Evolutionary conservation across 2,888 invertebrate species (phyloP).

Genomic region (Stenotaenia linearis): DNA sequence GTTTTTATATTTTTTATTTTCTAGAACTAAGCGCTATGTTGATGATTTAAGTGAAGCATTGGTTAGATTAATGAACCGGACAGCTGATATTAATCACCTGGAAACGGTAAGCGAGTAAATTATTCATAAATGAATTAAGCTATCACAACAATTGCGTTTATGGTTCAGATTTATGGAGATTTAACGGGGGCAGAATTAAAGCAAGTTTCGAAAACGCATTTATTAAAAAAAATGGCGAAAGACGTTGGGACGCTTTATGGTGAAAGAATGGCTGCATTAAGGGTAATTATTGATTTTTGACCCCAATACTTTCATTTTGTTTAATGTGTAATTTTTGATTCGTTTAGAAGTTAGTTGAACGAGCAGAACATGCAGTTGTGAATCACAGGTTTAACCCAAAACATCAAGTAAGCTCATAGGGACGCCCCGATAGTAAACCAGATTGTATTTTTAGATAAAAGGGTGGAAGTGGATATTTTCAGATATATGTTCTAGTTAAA

Average conservation of each 20-base stretch:
- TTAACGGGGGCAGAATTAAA: slow-evolving; percentile 4
- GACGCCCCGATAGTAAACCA: too few species aligned
- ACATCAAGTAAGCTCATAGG: not conserved
- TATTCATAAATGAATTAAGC: not conserved
- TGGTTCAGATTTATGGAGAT: not conserved
- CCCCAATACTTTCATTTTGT: not conserved
- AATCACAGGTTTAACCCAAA: not conserved
- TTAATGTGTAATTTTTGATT: not conserved
- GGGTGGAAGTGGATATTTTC: too few species aligned
- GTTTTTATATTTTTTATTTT: not conserved
- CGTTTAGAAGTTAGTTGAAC: not conserved
- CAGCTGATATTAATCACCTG: not conserved
- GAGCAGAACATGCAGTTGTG: not conserved
- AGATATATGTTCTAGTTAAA: too few species aligned
- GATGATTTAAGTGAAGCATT: not conserved
- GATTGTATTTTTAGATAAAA: too few species aligned
- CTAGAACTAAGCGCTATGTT: not conserved
- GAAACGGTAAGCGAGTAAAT: not conserved
- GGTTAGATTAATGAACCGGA: slow-evolving; percentile 13
- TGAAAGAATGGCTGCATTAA: not conserved
- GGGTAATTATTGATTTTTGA: not conserved
- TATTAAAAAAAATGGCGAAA: not conserved
- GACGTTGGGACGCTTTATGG: not conserved
- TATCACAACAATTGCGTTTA: not conserved
- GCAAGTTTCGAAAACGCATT: not conserved